Percentiles rank a stretch among this genome's conserved stretches.
phyloP scores from a whole-genome alignment of 2,113 vertebrate species.

The Seriola quinqueradiata region DNA sequence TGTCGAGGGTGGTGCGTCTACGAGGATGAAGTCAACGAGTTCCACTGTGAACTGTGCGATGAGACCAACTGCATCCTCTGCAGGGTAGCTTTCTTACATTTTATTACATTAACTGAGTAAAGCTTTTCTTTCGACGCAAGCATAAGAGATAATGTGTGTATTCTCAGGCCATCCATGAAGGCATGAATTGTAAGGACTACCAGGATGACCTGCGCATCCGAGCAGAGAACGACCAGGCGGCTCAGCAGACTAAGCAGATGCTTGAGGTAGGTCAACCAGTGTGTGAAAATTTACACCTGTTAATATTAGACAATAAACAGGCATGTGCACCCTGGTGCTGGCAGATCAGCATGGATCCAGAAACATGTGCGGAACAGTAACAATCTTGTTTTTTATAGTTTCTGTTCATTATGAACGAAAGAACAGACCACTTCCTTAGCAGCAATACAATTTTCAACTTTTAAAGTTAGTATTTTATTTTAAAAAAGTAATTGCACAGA shows the following conservation, averaged over 20 bases:
- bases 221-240: constrained; percentile 87
- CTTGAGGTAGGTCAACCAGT: constrained; percentile 79
- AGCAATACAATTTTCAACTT: background rate
- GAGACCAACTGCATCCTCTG: constrained; percentile 84
- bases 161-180: constrained; percentile 88
- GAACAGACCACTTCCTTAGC: background rate
- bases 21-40: constrained; percentile 91
- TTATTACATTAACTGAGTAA: fast-evolving
- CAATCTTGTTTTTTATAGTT: background rate
- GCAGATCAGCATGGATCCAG: background rate
- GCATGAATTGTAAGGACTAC: constrained; percentile 91
- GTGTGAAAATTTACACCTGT: background rate
- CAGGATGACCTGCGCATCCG: constrained; percentile 89
- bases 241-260: constrained; percentile 87
- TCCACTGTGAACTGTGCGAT: constrained; percentile 86
- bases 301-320: background rate
- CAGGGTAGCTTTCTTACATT: constrained; percentile 68
- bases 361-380: background rate
- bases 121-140: background rate
- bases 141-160: background rate
- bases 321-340: background rate
- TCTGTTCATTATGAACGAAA: background rate
- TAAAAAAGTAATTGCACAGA: background rate
- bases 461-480: background rate
- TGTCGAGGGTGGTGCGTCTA: constrained; percentile 93